Evolutionary conservation across 2,797 vertebrate species (phyloP).

Genomic region (Sylvilagus floridanus): DNA sequence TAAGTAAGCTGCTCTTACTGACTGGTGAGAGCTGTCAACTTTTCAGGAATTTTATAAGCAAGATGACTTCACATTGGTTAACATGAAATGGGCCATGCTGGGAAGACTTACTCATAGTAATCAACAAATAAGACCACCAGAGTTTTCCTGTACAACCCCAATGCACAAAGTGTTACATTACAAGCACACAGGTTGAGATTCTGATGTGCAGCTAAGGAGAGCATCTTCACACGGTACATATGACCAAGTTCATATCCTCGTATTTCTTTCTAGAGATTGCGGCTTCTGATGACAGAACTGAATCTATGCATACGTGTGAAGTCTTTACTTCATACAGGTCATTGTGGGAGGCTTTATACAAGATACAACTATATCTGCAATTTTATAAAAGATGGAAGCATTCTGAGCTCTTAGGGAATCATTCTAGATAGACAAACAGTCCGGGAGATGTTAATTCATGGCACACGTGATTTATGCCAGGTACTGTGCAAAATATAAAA

Average conservation of each 20-base stretch:
- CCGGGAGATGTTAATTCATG: background rate
- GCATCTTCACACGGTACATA: background rate
- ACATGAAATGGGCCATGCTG: background rate
- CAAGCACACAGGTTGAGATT: background rate
- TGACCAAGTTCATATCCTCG: background rate
- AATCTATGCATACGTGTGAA: background rate
- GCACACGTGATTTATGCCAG: constrained; percentile 18
- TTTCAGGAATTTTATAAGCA: background rate
- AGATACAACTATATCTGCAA: background rate
- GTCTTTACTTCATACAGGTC: background rate
- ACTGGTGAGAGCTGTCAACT: background rate
- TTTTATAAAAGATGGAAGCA: background rate
- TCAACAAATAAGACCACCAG: background rate
- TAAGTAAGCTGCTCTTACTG: background rate
- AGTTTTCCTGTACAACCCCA: background rate
- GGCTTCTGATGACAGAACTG: background rate
- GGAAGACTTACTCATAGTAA: background rate
- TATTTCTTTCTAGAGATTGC: background rate
- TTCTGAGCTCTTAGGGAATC: background rate
- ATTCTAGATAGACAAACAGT: background rate
- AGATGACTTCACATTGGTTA: background rate
- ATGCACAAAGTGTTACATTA: background rate
- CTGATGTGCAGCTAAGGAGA: background rate
- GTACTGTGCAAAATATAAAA: constrained; percentile 5
- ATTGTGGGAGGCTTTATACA: constrained; percentile 9